Conservation (phyloP, 2,888 invertebrate genomes). For the Dysmachus trigonus region DNA sequence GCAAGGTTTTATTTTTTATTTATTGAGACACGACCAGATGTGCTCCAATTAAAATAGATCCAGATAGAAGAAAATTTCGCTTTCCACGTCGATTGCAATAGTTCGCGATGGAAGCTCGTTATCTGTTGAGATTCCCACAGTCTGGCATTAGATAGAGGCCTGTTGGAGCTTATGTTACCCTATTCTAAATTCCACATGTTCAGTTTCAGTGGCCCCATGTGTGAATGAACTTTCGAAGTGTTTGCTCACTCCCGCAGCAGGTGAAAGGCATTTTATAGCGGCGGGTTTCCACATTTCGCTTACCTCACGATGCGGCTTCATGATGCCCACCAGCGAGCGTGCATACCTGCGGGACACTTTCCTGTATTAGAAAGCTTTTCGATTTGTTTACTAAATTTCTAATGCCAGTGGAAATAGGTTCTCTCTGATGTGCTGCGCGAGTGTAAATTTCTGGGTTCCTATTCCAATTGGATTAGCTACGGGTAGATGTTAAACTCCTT, state of each 20-base stretch:
- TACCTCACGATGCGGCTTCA: background rate
- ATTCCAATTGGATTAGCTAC: constrained; percentile 24
- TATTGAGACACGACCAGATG: background rate
- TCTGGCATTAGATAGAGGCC: background rate
- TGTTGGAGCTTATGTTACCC: constrained; percentile 35
- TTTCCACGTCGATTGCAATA: background rate
- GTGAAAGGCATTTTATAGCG: background rate
- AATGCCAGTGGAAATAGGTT: background rate
- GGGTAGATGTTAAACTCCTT: constrained; percentile 7
- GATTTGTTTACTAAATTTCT: background rate
- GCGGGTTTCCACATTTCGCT: background rate
- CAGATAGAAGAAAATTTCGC: background rate
- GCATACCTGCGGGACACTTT: background rate
- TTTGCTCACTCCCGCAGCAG: background rate
- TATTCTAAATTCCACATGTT: constrained; percentile 48
- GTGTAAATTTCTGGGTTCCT: constrained; percentile 13
- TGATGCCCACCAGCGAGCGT: background rate
- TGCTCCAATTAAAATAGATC: background rate
- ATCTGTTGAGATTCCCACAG: background rate
- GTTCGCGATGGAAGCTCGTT: background rate
- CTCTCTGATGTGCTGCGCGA: background rate
- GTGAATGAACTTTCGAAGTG: constrained; percentile 38
- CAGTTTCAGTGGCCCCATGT: constrained; percentile 47
- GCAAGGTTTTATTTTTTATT: background rate
- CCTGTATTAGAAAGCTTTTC: constrained; percentile 1